phyloP scores from a whole-genome alignment of 1,140 invertebrate species.

The Pentalonia nigronervosa region DNA sequence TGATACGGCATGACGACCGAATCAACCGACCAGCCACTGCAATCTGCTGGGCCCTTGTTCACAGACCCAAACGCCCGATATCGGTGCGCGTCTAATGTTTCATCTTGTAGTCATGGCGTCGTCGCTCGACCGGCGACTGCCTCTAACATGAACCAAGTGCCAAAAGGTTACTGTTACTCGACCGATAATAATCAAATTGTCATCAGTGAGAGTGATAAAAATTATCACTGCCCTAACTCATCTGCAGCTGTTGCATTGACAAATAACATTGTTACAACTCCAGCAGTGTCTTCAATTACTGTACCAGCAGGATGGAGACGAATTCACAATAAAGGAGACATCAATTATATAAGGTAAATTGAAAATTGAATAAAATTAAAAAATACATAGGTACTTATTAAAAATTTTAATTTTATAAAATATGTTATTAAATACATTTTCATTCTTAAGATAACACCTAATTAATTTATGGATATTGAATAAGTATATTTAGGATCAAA shows the following conservation, averaged over 20 bases:
- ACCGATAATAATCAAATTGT: slow-evolving; percentile 31
- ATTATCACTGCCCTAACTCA: slow-evolving; percentile 32
- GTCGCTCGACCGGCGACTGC: slow-evolving; percentile 52
- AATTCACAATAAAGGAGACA: slow-evolving; percentile 39
- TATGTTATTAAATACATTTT: background rate
- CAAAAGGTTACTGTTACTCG: slow-evolving; percentile 40
- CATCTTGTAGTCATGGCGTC: slow-evolving; percentile 45
- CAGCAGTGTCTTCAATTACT: slow-evolving; percentile 48
- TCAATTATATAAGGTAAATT: slow-evolving; percentile 51
- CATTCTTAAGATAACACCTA: background rate
- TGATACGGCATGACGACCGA: slow-evolving; percentile 58
- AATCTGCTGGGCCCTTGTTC: slow-evolving; percentile 48
- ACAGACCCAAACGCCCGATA: slow-evolving; percentile 33
- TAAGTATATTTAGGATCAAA: background rate
- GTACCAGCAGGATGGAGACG: slow-evolving; percentile 47
- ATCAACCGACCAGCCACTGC: slow-evolving; percentile 50
- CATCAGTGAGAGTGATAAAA: slow-evolving; percentile 24
- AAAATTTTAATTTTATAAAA: background rate
- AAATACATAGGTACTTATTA: background rate
- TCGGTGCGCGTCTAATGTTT: slow-evolving; percentile 46
- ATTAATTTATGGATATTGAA: background rate
- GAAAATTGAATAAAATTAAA: background rate
- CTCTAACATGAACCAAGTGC: slow-evolving; percentile 47
- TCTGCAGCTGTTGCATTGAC: slow-evolving; percentile 17
- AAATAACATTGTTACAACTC: slow-evolving; percentile 50